Conservation (phyloP, 2,113 vertebrate genomes). For the Caloenas nicobarica region DNA sequence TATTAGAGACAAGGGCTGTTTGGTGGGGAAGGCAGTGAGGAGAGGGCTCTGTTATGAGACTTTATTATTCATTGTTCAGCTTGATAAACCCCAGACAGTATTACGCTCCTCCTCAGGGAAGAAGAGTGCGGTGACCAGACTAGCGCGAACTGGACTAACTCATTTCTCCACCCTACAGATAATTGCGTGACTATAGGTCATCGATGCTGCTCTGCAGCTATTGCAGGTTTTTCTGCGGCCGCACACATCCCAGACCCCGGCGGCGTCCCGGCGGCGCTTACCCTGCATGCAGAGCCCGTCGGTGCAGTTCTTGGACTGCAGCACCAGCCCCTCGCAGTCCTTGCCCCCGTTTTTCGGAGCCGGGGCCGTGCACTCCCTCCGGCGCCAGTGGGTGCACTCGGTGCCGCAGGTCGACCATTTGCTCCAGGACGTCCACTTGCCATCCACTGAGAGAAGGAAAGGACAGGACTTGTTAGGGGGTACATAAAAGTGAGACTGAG, state of each 20-base stretch:
- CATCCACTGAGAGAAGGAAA: conserved; percentile 84
- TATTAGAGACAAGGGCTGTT: neutral
- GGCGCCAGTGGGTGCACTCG: conserved; percentile 94
- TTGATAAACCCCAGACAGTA: neutral
- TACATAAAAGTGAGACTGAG: neutral
- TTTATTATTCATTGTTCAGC: neutral
- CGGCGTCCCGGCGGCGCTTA: conserved; percentile 69
- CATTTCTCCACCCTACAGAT: neutral
- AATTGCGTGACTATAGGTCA: neutral
- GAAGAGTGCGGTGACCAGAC: neutral
- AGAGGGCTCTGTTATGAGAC: neutral
- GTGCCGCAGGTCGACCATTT: conserved; percentile 96
- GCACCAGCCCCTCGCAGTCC: conserved; percentile 89
- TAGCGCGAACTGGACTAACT: neutral
- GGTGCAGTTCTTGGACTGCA: conserved; percentile 95
- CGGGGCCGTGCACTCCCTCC: conserved; percentile 88
- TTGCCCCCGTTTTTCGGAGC: conserved; percentile 92
- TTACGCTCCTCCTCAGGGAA: neutral
- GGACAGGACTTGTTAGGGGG: neutral
- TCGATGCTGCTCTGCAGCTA: neutral
- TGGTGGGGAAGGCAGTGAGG: neutral
- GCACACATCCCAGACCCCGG: rapidly evolving
- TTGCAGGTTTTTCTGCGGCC: neutral
- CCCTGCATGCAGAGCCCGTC: conserved; percentile 96
- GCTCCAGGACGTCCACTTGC: conserved; percentile 93